Percentiles rank a stretch among this genome's conserved stretches.
Evolutionary conservation across 2,113 vertebrate species (phyloP).

Genomic region (Rhadina sibilatrix): DNA sequence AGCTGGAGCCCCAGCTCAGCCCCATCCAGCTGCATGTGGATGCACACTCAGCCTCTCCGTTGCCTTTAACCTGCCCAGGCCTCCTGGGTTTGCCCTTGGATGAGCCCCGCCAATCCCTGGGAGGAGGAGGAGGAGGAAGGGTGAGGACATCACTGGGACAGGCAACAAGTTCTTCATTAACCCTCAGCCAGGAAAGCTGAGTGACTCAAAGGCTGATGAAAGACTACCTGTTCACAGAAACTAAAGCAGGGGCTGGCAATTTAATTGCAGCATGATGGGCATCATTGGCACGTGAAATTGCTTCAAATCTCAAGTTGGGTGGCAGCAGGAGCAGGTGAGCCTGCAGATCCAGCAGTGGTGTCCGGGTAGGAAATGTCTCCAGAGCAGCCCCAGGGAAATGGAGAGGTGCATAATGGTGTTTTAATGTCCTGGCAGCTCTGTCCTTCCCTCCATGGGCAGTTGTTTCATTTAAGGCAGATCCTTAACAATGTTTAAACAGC

Average conservation of each 20-base stretch:
- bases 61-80: neutral
- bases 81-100: neutral
- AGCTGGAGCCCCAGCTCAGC: neutral
- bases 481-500: neutral
- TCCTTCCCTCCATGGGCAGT: neutral
- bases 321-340: constrained; percentile 25
- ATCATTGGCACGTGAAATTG: constrained; percentile 43
- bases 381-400: neutral
- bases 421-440: neutral
- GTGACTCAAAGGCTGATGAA: constrained; percentile 5
- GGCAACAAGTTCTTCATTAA: neutral
- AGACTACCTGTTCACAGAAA: constrained; percentile 27
- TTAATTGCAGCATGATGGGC: constrained; percentile 27
- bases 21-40: neutral
- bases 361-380: neutral
- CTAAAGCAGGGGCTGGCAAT: neutral
- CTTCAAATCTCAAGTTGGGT: neutral
- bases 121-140: neutral
- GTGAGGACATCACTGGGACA: neutral
- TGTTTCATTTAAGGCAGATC: constrained; percentile 8
- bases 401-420: neutral
- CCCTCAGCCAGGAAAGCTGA: neutral
- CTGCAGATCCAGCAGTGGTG: neutral
- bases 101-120: accelerated
- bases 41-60: accelerated